Evolutionary conservation across 2,888 invertebrate species (phyloP).

Genomic region (Heliconius charithonia): DNA sequence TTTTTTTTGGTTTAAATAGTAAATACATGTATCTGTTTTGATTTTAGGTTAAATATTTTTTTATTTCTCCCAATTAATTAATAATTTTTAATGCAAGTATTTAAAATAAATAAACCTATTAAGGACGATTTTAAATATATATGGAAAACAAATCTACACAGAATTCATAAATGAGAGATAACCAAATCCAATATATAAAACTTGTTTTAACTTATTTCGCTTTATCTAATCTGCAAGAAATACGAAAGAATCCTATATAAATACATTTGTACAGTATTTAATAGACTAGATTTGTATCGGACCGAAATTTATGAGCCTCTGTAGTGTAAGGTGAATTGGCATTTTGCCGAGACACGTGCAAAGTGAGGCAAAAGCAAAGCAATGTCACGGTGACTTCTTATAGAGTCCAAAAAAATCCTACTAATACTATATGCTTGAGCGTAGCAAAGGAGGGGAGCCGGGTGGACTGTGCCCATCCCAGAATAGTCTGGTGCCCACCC

Average conservation of each 20-base stretch:
- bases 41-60: not conserved
- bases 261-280: not conserved
- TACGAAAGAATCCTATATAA: not conserved
- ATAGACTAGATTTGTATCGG: constrained; percentile 14
- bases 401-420: constrained; percentile 29
- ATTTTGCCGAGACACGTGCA: constrained; percentile 52
- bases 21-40: not conserved
- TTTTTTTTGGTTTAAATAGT: not conserved
- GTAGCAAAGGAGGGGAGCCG: too few species aligned
- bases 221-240: constrained; percentile 1
- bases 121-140: too few species aligned
- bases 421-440: too few species aligned
- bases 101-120: too few species aligned
- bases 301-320: constrained; percentile 1
- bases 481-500: too few species aligned
- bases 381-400: constrained; percentile 43
- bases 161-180: not conserved
- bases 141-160: not conserved
- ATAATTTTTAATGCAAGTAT: too few species aligned
- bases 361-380: constrained; percentile 25
- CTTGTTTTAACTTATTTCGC: not conserved
- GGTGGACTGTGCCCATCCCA: too few species aligned
- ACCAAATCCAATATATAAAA: not conserved
- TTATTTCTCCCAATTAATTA: too few species aligned
- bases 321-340: constrained; percentile 53